Percentiles rank a stretch among this genome's conserved stretches.
These are phyloP conservation scores for Lateolabrax maculatus DNA, from an alignment of 2,797 vertebrate species.

Conservation along the genomic window DNA sequence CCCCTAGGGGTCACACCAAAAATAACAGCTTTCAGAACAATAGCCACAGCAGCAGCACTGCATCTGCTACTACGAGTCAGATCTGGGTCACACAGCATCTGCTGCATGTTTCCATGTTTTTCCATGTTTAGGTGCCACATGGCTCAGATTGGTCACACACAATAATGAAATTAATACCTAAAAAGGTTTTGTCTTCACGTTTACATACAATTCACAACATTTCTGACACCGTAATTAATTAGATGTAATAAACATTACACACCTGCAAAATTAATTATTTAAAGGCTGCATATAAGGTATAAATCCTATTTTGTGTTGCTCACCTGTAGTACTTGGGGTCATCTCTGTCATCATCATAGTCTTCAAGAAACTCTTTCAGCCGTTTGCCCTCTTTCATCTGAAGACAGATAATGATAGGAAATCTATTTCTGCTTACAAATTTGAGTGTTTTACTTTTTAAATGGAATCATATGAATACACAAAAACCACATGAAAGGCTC, in stretches of 20 bases:
- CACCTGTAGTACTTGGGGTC: slow-evolving; percentile 99
- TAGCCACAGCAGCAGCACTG: slow-evolving; percentile 55
- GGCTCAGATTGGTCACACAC: background rate
- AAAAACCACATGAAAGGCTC: too few species aligned
- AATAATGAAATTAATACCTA: background rate
- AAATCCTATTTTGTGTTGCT: slow-evolving; percentile 15
- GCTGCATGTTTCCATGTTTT: background rate
- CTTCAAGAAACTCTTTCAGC: slow-evolving; percentile 98
- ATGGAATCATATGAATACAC: background rate
- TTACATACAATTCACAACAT: background rate
- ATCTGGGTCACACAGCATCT: slow-evolving; percentile 55
- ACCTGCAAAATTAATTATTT: too few species aligned
- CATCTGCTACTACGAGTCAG: slow-evolving; percentile 45
- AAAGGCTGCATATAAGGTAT: too few species aligned
- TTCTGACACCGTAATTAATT: background rate
- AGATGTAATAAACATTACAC: background rate
- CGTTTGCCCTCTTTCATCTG: slow-evolving; percentile 98
- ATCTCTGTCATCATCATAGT: slow-evolving; percentile 98
- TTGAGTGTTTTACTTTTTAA: background rate
- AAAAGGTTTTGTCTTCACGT: background rate
- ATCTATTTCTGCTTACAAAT: background rate
- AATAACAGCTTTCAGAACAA: slow-evolving; percentile 77
- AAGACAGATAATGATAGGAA: slow-evolving; percentile 30
- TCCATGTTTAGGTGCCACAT: background rate
- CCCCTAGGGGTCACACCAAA: slow-evolving; percentile 87